Base-by-base conservation (phyloP, 2,888 invertebrate genomes). In the Trichogramma dendrolimi region DNA sequence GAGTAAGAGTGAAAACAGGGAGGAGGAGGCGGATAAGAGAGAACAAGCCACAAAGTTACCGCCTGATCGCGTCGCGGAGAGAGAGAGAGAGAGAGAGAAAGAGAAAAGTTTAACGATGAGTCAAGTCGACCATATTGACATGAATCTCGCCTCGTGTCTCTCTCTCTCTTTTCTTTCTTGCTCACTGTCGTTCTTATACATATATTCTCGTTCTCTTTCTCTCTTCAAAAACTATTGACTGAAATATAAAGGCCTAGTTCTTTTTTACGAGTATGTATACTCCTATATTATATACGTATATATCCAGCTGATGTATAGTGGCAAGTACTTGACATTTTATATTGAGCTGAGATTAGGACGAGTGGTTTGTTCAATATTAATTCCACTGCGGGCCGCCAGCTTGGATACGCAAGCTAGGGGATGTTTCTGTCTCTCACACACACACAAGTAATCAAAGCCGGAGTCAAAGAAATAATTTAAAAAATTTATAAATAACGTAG, bases 321-420 rank as follows among this genome's bases (percentile, higher is more conserved):
- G n/a, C 5, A 55, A 52, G 47, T 42, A 58, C 58, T 58, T 51
- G 58, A 58, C 55, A 50, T 58, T 51, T 49, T 54, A 27, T 27
- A 50, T 58, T 46, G 47, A 62, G 58, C 46, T 41, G 8, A 48
- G 58, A 58, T 58, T 55, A 55, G 47, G 4, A 27, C 27, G 54
- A 40, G 55, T 7, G 58, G 51, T 62, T 55, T 55, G 58, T 62
- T 62, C 50, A 62, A 62, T 27, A 62, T 51, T 62, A 58, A 58
- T 62, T 62, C 38, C 55, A 51, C 42, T 48, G 41, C 5, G n/a
- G n/a, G 27, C 3, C 27, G 27, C 27, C 27, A 27, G 27, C 27
- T 27, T 27, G 27, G 27, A 27, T 27, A 27, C 27, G 27, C 2
- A 27, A 27, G 27, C 27, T 1, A 27, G 27, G 27, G 27, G 27